These are phyloP conservation scores for Telmatherina bonti DNA, from an alignment of 2,797 vertebrate species.

Conservation along the genomic window DNA sequence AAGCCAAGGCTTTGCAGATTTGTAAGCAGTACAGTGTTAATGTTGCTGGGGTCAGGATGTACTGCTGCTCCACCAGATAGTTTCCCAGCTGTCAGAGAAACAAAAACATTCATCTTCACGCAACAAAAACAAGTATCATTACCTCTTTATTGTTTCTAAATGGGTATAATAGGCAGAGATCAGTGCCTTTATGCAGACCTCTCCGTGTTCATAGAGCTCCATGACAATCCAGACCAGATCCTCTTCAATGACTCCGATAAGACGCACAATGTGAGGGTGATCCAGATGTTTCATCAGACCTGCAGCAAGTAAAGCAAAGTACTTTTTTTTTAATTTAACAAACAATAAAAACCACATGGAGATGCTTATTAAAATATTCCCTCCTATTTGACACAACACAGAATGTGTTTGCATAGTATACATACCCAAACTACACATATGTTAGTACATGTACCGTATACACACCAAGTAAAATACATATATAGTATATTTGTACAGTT, in stretches of 20 bases:
- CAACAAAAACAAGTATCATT: neutral
- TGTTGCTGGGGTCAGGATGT: conserved; percentile 75
- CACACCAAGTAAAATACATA: no score
- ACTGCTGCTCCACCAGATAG: conserved; percentile 88
- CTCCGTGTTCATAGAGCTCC: conserved; percentile 92
- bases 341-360: no score
- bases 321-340: neutral
- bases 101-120: no score
- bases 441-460: no score
- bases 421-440: no score
- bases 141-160: neutral
- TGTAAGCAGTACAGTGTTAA: conserved; percentile 89
- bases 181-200: conserved; percentile 79
- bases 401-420: no score
- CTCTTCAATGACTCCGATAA: conserved; percentile 90
- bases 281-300: conserved; percentile 93
- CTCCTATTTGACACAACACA: no score
- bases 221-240: conserved; percentile 96
- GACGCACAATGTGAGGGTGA: conserved; percentile 92
- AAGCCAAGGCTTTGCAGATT: conserved; percentile 93
- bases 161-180: neutral
- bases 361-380: no score
- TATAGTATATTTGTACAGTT: no score
- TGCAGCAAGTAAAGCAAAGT: conserved; percentile 55
- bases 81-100: conserved; percentile 84